phyloP scores from a whole-genome alignment of 2,888 invertebrate genomes.

The Trichogramma dendrolimi region DNA sequence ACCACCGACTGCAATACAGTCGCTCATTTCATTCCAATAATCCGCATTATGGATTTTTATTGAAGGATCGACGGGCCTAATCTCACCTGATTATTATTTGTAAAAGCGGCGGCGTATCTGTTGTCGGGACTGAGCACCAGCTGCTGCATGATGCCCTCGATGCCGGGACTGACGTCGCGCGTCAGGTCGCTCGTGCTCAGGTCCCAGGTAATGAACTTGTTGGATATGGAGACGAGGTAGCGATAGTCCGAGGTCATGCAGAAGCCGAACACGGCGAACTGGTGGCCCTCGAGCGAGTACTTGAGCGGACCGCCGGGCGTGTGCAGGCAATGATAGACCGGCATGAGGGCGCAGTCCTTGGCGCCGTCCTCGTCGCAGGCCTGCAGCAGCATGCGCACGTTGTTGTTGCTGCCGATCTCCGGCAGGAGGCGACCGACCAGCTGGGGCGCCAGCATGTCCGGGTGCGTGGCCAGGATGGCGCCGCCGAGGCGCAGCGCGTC shows the following conservation, averaged over 20 bases:
- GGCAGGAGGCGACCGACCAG: slow-evolving; percentile 87
- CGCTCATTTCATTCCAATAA: slow-evolving; percentile 3
- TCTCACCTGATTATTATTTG: slow-evolving; percentile 85
- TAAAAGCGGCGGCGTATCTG: slow-evolving; percentile 91
- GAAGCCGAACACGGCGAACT: slow-evolving; percentile 93
- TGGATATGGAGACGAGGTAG: slow-evolving; percentile 93
- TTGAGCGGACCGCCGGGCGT: slow-evolving; percentile 98
- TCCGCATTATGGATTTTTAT: not conserved
- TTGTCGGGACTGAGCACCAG: slow-evolving; percentile 90
- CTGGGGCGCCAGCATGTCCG: slow-evolving; percentile 95
- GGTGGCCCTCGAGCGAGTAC: slow-evolving; percentile 97
- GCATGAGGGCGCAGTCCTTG: slow-evolving; percentile 83
- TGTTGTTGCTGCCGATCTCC: slow-evolving; percentile 76
- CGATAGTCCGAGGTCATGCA: slow-evolving; percentile 84
- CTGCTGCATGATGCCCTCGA: slow-evolving; percentile 95
- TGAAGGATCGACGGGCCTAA: slow-evolving; percentile 5
- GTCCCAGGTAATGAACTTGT: slow-evolving; percentile 96
- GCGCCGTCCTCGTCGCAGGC: slow-evolving; percentile 90
- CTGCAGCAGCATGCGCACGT: slow-evolving; percentile 79
- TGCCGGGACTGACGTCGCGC: slow-evolving; percentile 84
- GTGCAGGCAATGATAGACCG: slow-evolving; percentile 92
- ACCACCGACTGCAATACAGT: slow-evolving; percentile 67
- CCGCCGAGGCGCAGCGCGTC: slow-evolving; percentile 91
- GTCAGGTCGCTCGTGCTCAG: slow-evolving; percentile 92
- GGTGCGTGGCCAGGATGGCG: slow-evolving; percentile 85